Evolutionary conservation across 2,888 invertebrate genomes (phyloP).

Genomic region (Noctua janthina): DNA sequence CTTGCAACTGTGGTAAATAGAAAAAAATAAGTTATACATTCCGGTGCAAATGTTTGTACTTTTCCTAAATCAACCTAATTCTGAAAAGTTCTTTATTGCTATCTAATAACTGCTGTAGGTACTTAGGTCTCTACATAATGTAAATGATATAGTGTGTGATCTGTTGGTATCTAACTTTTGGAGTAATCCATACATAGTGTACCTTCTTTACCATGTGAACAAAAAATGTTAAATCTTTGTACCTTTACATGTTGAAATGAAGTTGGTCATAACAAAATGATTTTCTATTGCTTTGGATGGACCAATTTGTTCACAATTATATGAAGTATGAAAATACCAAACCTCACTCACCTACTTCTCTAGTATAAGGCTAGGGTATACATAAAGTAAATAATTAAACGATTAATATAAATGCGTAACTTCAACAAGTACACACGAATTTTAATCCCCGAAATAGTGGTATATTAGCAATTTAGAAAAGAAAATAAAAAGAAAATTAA

Average conservation of each 20-base stretch:
- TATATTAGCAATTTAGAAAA: constrained; percentile 2
- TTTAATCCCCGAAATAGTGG: not conserved
- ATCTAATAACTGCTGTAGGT: not conserved
- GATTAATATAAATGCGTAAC: not conserved
- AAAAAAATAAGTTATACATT: not conserved
- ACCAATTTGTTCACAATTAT: not conserved
- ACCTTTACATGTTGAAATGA: not conserved
- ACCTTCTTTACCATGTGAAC: not conserved
- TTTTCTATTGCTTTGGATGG: constrained; percentile 12
- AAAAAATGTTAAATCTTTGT: not conserved
- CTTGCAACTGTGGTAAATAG: not conserved
- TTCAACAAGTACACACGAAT: not conserved
- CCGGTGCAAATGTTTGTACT: not conserved
- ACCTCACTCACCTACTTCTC: constrained; percentile 15
- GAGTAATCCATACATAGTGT: not conserved
- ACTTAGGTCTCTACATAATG: not conserved
- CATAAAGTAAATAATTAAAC: constrained; percentile 1
- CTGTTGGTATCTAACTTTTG: not conserved
- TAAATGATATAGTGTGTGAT: not conserved
- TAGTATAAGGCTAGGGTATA: constrained; percentile 1
- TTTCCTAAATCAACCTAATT: not conserved
- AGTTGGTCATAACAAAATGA: not conserved
- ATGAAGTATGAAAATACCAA: not conserved
- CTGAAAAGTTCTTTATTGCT: not conserved
- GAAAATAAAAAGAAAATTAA: constrained; percentile 36